Conservation (phyloP, 2,888 invertebrate genomes). For the Argynnis bischoffii region DNA sequence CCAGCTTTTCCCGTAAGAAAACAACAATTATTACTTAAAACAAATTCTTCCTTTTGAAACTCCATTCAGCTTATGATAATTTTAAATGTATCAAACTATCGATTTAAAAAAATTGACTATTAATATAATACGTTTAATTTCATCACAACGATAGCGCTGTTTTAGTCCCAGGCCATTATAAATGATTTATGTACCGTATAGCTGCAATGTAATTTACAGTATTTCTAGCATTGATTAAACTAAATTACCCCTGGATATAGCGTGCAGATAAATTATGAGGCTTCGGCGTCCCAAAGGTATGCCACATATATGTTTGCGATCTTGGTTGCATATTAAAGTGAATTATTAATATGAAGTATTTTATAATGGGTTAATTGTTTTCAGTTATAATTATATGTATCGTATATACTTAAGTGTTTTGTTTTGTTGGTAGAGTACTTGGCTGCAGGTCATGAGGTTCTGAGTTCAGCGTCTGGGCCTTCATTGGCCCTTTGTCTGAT, state of each 20-base stretch:
- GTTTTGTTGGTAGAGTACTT: too few species aligned
- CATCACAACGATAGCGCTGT: neutral
- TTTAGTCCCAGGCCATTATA: constrained; percentile 5
- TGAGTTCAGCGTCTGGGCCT: too few species aligned
- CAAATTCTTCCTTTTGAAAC: neutral
- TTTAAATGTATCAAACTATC: too few species aligned
- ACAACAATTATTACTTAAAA: too few species aligned
- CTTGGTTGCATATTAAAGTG: neutral
- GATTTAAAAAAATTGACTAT: neutral
- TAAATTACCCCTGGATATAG: constrained; percentile 23
- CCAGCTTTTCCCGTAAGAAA: too few species aligned
- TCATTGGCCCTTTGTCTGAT: too few species aligned
- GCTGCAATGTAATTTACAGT: constrained; percentile 23
- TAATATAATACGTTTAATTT: constrained; percentile 4
- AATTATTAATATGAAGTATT: neutral
- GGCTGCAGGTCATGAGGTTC: too few species aligned
- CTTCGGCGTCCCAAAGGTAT: constrained; percentile 20
- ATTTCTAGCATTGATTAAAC: constrained; percentile 30
- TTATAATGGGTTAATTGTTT: too few species aligned
- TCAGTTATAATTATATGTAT: too few species aligned
- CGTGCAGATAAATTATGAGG: constrained; percentile 24
- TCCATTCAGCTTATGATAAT: neutral
- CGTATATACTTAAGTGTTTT: too few species aligned
- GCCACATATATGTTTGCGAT: neutral
- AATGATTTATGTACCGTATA: constrained; percentile 19